Base-by-base conservation (phyloP, 92 coral and sea anemone genomes). In the Micromussa lordhowensis region DNA sequence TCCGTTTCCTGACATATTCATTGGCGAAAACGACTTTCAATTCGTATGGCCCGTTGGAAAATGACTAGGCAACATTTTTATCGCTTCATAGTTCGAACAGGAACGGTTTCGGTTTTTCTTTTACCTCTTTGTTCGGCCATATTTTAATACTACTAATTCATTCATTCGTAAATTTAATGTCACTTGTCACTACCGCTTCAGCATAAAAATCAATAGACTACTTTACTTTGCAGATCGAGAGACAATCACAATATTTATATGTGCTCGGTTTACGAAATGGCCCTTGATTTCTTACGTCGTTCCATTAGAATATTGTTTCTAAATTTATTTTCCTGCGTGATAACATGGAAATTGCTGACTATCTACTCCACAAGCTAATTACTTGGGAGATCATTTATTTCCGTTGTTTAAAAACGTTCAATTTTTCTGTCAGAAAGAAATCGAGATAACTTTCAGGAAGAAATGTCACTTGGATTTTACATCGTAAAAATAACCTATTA, bases 241-340 rank as follows among this genome's bases (percentile, higher is more conserved):
- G 28, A 73, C 51, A 35, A 73, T 35, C 78, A 38, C 11, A 73
- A 73, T 73, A 73, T 73, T 73, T 73, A 36, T 32, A 36, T 38
- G 78, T 7, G 78, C 78, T 73, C 15, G 77, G 22, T 71, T 71
- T 71, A 29, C 77, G 40, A 71, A 28, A 71, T 48, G 8, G 24
- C 77, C 24, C 40, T 73, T 26, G 51, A 73, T 83, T 70, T 83
- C 76, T 18, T 72, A 32, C 70, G 69, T 31, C 69, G 13, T 14
- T 53, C 29, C 48, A 68, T 71, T 73, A 21, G 31, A 82, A 83
- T 83, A 73, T 71, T 83, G 79, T 54, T 9, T 21, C n/a, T 83
- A 36, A 22, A 35, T 69, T 38, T n/a, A 30, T 22, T 70, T 18
- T 48, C 21, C 31, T 69, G 86, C 48, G 68, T 51, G 63, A 18